Conservation (phyloP, 53 echinoderm and acorn worm genomes). For the Crossaster papposus region DNA sequence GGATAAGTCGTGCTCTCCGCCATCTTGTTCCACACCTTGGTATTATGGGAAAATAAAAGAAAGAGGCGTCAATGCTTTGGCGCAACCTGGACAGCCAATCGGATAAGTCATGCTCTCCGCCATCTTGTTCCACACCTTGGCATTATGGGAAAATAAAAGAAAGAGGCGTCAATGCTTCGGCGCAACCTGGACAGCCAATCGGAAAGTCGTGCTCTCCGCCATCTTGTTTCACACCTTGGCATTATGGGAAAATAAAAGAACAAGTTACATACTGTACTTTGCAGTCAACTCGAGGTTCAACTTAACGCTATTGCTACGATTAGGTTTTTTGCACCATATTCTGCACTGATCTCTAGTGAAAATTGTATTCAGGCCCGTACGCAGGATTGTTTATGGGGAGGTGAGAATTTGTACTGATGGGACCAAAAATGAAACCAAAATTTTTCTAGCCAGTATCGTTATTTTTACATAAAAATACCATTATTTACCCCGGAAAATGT, state of each 20-base stretch:
- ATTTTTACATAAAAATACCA: no score
- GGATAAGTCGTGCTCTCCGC: not conserved
- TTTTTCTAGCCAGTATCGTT: no score
- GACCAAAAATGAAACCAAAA: no score
- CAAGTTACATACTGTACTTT: not conserved
- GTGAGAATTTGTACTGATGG: no score
- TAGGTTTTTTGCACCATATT: not conserved
- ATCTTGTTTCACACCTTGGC: conserved; percentile 17
- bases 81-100: conserved; percentile 39
- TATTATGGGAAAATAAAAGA: not conserved
- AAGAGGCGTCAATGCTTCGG: conserved; percentile 31
- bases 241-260: not conserved
- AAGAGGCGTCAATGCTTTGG: conserved; percentile 30
- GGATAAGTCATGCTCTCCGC: not conserved
- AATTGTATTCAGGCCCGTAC: no score
- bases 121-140: conserved; percentile 28
- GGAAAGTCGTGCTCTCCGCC: not conserved
- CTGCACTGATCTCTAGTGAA: no score
- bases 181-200: conserved; percentile 39
- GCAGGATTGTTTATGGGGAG: no score
- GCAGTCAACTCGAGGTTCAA: not conserved
- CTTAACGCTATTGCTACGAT: not conserved
- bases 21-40: conserved; percentile 28
- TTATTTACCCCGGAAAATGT: no score
- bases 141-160: not conserved